Percentiles rank a stretch among this genome's conserved stretches.
Conservation (phyloP, 2,888 invertebrate species). For the Crematogaster levior region DNA sequence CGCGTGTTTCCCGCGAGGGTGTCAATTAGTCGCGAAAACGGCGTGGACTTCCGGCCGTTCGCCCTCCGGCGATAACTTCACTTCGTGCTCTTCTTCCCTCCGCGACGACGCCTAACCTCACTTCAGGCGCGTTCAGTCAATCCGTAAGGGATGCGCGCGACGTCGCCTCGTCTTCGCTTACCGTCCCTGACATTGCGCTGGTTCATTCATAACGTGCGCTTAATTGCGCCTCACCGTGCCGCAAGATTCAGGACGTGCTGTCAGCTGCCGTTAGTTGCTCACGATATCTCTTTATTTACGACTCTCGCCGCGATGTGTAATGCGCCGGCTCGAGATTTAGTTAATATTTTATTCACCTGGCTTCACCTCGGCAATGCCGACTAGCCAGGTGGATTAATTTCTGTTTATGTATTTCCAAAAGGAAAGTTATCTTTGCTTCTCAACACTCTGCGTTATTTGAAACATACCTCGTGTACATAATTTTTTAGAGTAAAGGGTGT, state of each 20-base stretch:
- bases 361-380: neutral
- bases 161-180: neutral
- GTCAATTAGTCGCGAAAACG: neutral
- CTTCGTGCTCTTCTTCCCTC: conserved; percentile 3
- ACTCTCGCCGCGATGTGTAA: neutral
- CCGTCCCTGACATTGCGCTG: conserved; percentile 12
- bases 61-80: conserved; percentile 12
- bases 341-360: neutral
- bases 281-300: conserved; percentile 26
- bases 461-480: neutral
- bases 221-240: conserved; percentile 2
- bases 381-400: neutral
- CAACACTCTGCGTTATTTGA: neutral
- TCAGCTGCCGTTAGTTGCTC: conserved; percentile 33
- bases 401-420: neutral
- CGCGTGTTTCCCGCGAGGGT: neutral
- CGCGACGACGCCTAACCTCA: conserved; percentile 71
- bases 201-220: conserved; percentile 39
- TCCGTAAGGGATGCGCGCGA: conserved; percentile 29
- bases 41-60: neutral
- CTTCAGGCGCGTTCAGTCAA: conserved; percentile 57
- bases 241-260: neutral
- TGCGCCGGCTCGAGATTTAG: neutral
- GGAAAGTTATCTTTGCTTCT: neutral
- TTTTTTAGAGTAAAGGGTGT: too few relatives aligned